phyloP scores from a whole-genome alignment of 2,113 vertebrate genomes.

The Onychorhynchus coronatus region DNA sequence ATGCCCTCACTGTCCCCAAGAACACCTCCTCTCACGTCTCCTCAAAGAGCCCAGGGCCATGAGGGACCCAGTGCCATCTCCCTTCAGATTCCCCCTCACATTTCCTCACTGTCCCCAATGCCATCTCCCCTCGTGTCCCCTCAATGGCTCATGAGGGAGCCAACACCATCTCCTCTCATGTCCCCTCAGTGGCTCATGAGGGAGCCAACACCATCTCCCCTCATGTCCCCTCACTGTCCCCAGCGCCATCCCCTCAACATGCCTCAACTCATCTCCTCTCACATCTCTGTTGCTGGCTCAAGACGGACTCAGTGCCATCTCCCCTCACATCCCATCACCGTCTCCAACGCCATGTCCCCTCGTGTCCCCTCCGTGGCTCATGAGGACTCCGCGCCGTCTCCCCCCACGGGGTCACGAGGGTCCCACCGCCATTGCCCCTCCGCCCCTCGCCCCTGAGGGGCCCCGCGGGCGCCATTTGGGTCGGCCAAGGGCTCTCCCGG shows the following conservation, averaged over 20 bases:
- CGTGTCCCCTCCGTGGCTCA: not conserved
- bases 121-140: not conserved
- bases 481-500: no score
- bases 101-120: not conserved
- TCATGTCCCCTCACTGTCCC: not conserved
- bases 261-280: not conserved
- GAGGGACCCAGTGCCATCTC: not conserved
- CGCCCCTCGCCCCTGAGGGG: not conserved
- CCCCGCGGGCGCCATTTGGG: not conserved
- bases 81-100: not conserved
- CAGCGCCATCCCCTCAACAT: not conserved
- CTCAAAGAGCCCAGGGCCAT: not conserved
- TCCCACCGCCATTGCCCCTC: not conserved
- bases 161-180: not conserved
- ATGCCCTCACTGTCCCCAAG: not conserved
- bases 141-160: no score
- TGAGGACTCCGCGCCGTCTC: not conserved
- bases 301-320: no score
- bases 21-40: not conserved
- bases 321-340: no score
- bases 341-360: not conserved
- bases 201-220: not conserved
- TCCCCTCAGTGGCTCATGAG: not conserved
- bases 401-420: not conserved
- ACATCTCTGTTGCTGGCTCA: no score